Evolutionary conservation across 2,888 invertebrate species (phyloP).

Genomic region (Notodonta ziczac): DNA sequence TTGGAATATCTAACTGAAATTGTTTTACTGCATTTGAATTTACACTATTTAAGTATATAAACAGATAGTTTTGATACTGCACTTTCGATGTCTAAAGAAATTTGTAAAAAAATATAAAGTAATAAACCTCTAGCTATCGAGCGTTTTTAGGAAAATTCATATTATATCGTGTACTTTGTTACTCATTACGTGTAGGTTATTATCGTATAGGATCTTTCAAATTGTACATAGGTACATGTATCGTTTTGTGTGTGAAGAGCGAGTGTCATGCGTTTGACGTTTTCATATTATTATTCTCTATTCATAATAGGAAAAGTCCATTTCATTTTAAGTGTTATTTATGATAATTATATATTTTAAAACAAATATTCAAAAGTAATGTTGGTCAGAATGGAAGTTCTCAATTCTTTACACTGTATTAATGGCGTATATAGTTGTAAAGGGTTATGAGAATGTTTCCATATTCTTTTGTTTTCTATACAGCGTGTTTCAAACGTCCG

Average conservation of each 20-base stretch:
- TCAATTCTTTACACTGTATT: conserved; percentile 36
- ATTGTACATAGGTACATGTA: conserved; percentile 41
- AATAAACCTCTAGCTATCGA: not conserved
- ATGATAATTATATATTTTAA: conserved; percentile 25
- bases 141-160: conserved; percentile 11
- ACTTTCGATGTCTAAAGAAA: conserved; percentile 14
- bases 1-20: too few relatives aligned
- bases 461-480: not conserved
- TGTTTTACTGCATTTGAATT: not conserved
- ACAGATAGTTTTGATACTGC: conserved; percentile 34
- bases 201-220: conserved; percentile 35
- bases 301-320: conserved; percentile 34
- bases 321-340: conserved; percentile 34
- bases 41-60: conserved; percentile 8
- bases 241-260: conserved; percentile 30
- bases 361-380: conserved; percentile 19
- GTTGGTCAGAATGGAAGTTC: conserved; percentile 20
- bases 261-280: conserved; percentile 30
- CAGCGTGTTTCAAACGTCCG: too few relatives aligned
- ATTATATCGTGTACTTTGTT: conserved; percentile 25
- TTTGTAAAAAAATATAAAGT: not conserved
- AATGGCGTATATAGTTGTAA: conserved; percentile 35
- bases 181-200: conserved; percentile 37
- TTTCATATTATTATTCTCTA: conserved; percentile 41
- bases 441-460: conserved; percentile 19